phyloP scores from a whole-genome alignment of 1,140 invertebrate species.

The Papilio aristodemus region DNA sequence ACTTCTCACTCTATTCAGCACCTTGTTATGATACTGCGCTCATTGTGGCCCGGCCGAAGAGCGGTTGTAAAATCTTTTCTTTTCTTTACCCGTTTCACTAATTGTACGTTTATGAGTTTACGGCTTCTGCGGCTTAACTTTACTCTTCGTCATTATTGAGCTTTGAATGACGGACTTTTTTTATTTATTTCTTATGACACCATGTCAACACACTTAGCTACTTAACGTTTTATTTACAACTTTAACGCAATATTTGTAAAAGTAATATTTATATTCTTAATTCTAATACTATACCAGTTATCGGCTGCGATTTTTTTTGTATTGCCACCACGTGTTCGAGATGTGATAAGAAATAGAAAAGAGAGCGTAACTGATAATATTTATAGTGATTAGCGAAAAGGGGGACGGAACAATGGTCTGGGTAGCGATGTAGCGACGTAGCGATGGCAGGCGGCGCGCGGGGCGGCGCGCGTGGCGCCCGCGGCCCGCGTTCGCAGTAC shows the following conservation, averaged over 20 bases:
- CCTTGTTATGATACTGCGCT: constrained; percentile 81
- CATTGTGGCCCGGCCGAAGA: constrained; percentile 75
- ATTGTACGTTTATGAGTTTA: constrained; percentile 80
- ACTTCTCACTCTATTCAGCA: constrained; percentile 82
- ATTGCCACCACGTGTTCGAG: constrained; percentile 59
- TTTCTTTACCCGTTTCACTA: constrained; percentile 78
- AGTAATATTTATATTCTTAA: not conserved
- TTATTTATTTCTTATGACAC: not conserved
- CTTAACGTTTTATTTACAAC: constrained; percentile 23
- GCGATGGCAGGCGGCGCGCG: constrained; percentile 64
- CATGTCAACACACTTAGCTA: constrained; percentile 5
- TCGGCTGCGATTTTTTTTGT: constrained; percentile 20
- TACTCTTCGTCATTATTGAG: constrained; percentile 67
- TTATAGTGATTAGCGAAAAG: constrained; percentile 80
- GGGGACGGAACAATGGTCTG: constrained; percentile 74
- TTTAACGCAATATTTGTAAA: not conserved
- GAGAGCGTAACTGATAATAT: constrained; percentile 78
- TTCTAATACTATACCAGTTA: not conserved
- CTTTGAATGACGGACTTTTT: constrained; percentile 50
- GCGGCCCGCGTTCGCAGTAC: constrained; percentile 59
- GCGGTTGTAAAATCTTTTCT: constrained; percentile 81
- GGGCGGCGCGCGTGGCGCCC: constrained; percentile 64
- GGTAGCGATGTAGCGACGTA: constrained; percentile 41
- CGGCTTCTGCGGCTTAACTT: constrained; percentile 74
- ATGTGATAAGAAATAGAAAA: constrained; percentile 75